Evolutionary conservation across 2,797 vertebrate species (phyloP), one percentile per base, ranked within the genome.

Genomic region (Ambastaia sidthimunki): DNA sequence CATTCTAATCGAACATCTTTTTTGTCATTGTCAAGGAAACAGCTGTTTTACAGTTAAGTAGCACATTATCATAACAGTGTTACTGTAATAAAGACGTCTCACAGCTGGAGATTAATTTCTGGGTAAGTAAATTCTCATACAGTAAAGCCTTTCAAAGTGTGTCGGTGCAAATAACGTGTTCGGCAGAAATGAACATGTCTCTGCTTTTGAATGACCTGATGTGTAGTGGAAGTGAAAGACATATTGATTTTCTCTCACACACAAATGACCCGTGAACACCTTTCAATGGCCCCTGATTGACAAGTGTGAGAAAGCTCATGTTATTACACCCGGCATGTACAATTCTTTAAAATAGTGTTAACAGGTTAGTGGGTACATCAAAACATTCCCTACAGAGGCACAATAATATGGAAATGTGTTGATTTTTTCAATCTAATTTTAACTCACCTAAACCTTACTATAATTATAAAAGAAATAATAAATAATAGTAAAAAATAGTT

Each of bases 191-290:
- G 86, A 91, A 88, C 86, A 87, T 41, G 81, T 81, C 10, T 92
- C 91, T 91, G 88, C 87, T 85, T 89, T 86, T 69, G 78, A 87
- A 90, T 89, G 91, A 90, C 90, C 89, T 74, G 84, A 88, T 86
- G 81, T 85, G 89, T n/a, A n/a, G n/a, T n/a, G n/a, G n/a, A n/a
- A n/a, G n/a, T n/a, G n/a, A 83, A 86, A 85, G 87, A 82, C 75
- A 73, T 85, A 94, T 93, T 91, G 93, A 94, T 94, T 94, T 94
- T 52, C 87, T 80, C 88, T 94, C 90, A 74, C 85, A 88, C 86
- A 79, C 82, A 79, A 92, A 37, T 37, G 34, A 37, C 34, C 34
- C 7, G 34, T 37, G 34, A 77, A 87, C 44, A 41, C 82, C 87
- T 88, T 85, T 92, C 88, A 91, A 87, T 87, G 31, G 85, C 76